Base-by-base conservation (phyloP, 2,888 invertebrate species). In the Litoditis marina region DNA sequence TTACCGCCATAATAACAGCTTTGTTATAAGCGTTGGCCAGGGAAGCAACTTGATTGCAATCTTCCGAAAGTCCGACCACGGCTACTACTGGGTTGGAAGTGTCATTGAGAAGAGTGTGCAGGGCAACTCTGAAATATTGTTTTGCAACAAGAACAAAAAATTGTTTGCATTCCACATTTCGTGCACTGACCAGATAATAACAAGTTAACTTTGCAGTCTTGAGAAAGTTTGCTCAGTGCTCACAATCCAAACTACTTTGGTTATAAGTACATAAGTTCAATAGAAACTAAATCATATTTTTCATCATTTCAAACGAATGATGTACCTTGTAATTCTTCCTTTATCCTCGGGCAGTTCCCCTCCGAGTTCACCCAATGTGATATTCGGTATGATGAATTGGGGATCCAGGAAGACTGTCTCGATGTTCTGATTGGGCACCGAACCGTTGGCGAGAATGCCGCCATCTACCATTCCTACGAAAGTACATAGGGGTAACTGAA, bases 21-120 rank as follows among this genome's bases (percentile, higher is more conserved):
- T 57, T 49, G 32, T 66, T 60, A 46, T 69, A 69, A 3, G 69
- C 64, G 50, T 69, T 63, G 11, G 69, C 66, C 11, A 69, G 52
- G 22, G 66, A 57, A 1, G 69, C 34, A 3, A 69, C 55, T 46
- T 66, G 49, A 19, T 62, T 59, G n/a, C 69, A 69, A 36, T 69
- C 69, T 7, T 27, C 19, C 31, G 65, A 66, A 51, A 62, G 55
- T 8, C 69, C 69, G 13, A 69, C 66, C 1, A 69, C 36, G 16
- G 59, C 66, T 22, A 69, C 27, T 19, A 66, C 0, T 2, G 51
- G 34, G 27, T 69, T 66, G 11, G 25, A 57, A n/a, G 58, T 53
- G 8, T 66, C 63, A 2, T 22, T 46, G 25, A 69, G 16, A 61
- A 69, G 54, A 0, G 52, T 25, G 2, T 56, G 54, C 54, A 69